Evolutionary conservation across 2,888 invertebrate genomes (phyloP), one percentile per base, ranked within the genome.

Genomic region (Melieria omissa): DNA sequence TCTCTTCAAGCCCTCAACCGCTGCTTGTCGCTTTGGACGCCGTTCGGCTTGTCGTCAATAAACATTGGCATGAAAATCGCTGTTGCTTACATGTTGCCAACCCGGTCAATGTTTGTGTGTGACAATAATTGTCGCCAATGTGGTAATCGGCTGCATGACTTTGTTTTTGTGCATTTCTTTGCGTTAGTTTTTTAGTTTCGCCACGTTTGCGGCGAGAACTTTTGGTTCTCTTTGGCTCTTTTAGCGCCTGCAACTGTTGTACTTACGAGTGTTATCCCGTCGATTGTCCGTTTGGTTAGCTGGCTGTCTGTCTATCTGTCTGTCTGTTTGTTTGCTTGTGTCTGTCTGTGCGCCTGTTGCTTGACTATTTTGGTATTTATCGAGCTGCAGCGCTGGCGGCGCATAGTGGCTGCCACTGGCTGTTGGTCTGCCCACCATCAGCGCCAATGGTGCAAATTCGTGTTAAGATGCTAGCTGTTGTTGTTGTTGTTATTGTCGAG

Each of bases 61-160:
- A 67, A 52, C 60, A 58, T 70, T 70, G 64, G 70, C 64, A 70
- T 70, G 64, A 70, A 70, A 70, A 64, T 47, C 47, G 58, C 7
- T 63, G 49, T 55, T 57, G 54, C 58, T 57, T 74, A 74, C 77
- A 76, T 73, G 73, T 74, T 74, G 77, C 74, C 69, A 74, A 73
- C 49, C 57, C 71, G 74, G 74, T 77, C 75, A 77, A 74, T 74
- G 75, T 75, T 29, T 29, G 29, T 29, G 29, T 77, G 73, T 77
- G 77, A 77, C 77, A 77, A 77, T 77, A 77, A 77, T 77, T 77
- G 77, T 77, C 76, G 74, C 76, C 77, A 76, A 76, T 74, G 75
- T 75, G 71, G 71, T 65, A 70, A 70, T 70, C 65, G 9, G 10
- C 16, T 6, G 16, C 6, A 7, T 5, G 8, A 3, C 49, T 46